Evolutionary conservation across 2,113 vertebrate species (phyloP).

Genomic region (Centrocercus urophasianus): DNA sequence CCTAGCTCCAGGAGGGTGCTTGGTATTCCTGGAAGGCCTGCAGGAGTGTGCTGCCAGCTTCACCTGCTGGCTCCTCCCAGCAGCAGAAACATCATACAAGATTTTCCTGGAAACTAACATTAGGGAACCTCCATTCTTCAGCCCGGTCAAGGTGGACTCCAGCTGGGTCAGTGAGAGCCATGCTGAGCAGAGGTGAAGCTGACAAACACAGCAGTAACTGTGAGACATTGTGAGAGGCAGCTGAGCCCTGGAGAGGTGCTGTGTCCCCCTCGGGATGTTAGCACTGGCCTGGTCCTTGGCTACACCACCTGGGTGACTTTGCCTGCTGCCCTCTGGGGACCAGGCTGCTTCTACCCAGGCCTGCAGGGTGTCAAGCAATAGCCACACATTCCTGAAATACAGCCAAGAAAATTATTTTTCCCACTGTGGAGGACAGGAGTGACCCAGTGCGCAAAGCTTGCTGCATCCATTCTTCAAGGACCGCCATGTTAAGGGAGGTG

Average conservation of each 20-base stretch:
- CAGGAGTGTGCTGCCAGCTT: rapidly evolving
- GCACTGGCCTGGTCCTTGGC: rapidly evolving
- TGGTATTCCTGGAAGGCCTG: neutral
- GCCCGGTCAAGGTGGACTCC: neutral
- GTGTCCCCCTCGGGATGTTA: too few species aligned
- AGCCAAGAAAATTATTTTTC: neutral
- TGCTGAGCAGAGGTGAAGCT: neutral
- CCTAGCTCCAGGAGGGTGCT: neutral
- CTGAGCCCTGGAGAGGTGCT: neutral
- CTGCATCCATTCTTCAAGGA: neutral
- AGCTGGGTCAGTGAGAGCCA: neutral
- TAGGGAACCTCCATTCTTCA: neutral
- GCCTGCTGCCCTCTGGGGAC: neutral
- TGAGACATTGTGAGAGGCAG: rapidly evolving
- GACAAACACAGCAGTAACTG: neutral
- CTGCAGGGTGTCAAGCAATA: rapidly evolving
- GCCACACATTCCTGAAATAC: neutral
- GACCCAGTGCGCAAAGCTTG: rapidly evolving
- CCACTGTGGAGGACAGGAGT: rapidly evolving
- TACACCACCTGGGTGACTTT: neutral
- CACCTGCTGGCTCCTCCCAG: neutral
- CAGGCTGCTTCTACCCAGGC: neutral
- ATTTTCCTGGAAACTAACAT: neutral
- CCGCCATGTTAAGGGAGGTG: neutral
- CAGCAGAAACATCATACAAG: neutral